Conservation (phyloP, 2,113 vertebrate genomes). For the Chaetorhynchus papuensis region DNA sequence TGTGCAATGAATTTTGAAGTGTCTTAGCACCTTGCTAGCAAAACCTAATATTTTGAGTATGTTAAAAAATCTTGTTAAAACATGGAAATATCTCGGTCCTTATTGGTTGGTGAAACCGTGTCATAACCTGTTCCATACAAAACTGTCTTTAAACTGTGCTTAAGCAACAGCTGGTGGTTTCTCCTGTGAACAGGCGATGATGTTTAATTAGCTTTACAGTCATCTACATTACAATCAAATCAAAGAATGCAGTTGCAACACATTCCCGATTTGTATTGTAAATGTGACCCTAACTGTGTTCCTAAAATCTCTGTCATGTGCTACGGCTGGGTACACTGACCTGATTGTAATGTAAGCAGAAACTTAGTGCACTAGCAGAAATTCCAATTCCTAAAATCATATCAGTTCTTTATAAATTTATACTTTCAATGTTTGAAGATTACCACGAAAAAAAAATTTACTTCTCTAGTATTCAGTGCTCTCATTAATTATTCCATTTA, state of each 20-base stretch:
- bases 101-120: slow-evolving; percentile 21
- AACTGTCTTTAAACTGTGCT: slow-evolving; percentile 50
- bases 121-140: slow-evolving; percentile 54
- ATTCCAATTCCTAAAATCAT: not conserved
- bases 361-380: not conserved
- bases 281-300: slow-evolving; percentile 54
- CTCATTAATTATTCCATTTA: slow-evolving; percentile 47
- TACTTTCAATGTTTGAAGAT: not conserved
- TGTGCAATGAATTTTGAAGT: not conserved
- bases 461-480: not conserved
- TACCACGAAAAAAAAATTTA: not conserved
- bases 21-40: not conserved
- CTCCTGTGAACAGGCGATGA: slow-evolving; percentile 23
- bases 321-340: not conserved
- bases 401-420: not conserved
- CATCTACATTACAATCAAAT: slow-evolving; percentile 65
- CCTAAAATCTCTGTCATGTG: slow-evolving; percentile 41
- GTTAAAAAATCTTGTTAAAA: slow-evolving; percentile 17
- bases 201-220: slow-evolving; percentile 57
- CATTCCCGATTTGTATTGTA: slow-evolving; percentile 36
- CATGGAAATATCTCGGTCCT: slow-evolving; percentile 18
- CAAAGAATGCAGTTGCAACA: slow-evolving; percentile 61
- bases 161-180: slow-evolving; percentile 60
- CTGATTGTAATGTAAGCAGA: not conserved
- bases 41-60: not conserved